Evolutionary conservation across 2,113 vertebrate species (phyloP).

Genomic region (Uropsilus gracilis): DNA sequence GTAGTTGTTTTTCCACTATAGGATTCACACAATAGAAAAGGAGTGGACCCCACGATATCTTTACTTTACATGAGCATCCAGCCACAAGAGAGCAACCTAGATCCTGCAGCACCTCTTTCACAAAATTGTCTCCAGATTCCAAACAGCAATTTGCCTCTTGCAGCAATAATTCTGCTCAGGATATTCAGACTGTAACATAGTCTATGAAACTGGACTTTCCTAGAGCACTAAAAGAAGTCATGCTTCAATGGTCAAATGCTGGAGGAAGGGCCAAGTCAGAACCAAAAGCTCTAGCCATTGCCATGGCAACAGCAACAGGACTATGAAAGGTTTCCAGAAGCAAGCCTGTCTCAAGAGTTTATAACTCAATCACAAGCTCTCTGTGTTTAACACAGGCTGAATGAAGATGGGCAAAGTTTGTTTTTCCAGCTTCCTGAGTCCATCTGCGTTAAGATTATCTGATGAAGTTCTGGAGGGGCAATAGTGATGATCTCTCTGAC

Average conservation of each 20-base stretch:
- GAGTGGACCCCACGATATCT: neutral
- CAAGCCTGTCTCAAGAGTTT: slow-evolving; percentile 64
- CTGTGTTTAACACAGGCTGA: slow-evolving; percentile 36
- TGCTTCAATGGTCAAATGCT: slow-evolving; percentile 63
- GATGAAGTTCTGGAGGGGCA: neutral
- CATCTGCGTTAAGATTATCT: slow-evolving; percentile 27
- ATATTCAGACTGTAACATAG: neutral
- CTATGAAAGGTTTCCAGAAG: slow-evolving; percentile 59
- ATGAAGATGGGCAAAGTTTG: neutral
- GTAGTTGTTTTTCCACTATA: neutral
- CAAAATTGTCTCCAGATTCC: neutral
- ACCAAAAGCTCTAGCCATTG: slow-evolving; percentile 80
- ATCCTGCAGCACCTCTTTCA: neutral
- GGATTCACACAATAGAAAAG: neutral
- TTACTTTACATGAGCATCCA: neutral
- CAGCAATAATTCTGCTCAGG: neutral
- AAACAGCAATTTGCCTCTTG: slow-evolving; percentile 24
- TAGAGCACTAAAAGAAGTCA: slow-evolving; percentile 4
- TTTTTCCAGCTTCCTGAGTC: slow-evolving; percentile 12
- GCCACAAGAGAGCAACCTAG: neutral
- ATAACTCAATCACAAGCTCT: slow-evolving; percentile 41
- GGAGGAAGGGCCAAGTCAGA: slow-evolving; percentile 58
- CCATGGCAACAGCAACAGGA: slow-evolving; percentile 78
- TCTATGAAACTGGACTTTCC: neutral
- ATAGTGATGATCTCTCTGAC: neutral